Evolutionary conservation across 2,888 invertebrate species (phyloP), one percentile per base, ranked within the genome.

Genomic region (Cerastoderma edule): DNA sequence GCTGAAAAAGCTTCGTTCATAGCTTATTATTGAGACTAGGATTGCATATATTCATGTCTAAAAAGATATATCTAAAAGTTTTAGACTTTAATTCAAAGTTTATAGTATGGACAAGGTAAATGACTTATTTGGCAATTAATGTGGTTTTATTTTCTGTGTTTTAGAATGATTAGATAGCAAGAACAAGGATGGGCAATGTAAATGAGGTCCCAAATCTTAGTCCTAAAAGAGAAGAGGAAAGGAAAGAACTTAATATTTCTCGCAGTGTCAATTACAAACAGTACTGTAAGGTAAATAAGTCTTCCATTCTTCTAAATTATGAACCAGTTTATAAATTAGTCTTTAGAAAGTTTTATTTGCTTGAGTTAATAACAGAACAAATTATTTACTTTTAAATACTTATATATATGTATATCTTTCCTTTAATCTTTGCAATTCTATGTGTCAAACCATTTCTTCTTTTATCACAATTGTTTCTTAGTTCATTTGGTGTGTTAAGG

Each of bases 221-320:
- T 64, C 91, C 91, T 13, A 88, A 88, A 10, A 67, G 89, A 28
- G 88, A 86, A 67, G 90, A 90, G 80, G 89, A 90, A 74, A 83
- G 89, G 60, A 88, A 89, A 68, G 90, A 89, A 46, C 81, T 92
- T 44, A 88, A 92, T 78, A 78, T 91, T 32, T 91, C 90, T 53
- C 65, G 86, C 32, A 88, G 83, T 72, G 80, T 91, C 28, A 88
- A 88, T 53, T 89, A 89, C 72, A 89, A 87, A 69, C 88, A 89
- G 64, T 92, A 86, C 67, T 77, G 80, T 35, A 88, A 85, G 87
- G 90, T 89, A 71, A 65, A 28, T 4, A 22, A 8, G n/a, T 48
- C 24, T n/a, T n/a, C n/a, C n/a, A n/a, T n/a, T n/a, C n/a, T n/a
- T n/a, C n/a, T n/a, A n/a, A n/a, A n/a, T n/a, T n/a, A n/a, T n/a